Evolutionary conservation across 2,113 vertebrate genomes (phyloP).

Genomic region (Phalacrocorax brasilianus): DNA sequence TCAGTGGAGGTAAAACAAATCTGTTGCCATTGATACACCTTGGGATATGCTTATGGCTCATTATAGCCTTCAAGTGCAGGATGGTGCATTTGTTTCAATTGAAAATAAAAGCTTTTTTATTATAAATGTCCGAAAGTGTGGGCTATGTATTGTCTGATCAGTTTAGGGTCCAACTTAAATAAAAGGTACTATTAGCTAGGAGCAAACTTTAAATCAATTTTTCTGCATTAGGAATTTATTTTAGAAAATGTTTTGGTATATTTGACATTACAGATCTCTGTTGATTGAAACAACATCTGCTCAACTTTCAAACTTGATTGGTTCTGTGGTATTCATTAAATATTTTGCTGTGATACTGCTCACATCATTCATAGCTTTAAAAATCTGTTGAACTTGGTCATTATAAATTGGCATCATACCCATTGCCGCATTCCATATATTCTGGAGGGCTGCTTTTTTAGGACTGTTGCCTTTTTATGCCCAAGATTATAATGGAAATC

Average conservation of each 20-base stretch:
- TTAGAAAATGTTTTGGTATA: slow-evolving; percentile 62
- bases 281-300: slow-evolving; percentile 63
- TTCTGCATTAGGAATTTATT: slow-evolving; percentile 69
- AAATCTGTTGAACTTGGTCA: slow-evolving; percentile 52
- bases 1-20: slow-evolving; percentile 64
- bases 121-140: slow-evolving; percentile 75
- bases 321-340: slow-evolving; percentile 60
- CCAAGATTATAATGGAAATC: slow-evolving; percentile 44
- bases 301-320: slow-evolving; percentile 63
- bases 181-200: slow-evolving; percentile 64
- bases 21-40: slow-evolving; percentile 63
- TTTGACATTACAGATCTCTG: slow-evolving; percentile 47
- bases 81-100: slow-evolving; percentile 75
- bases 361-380: slow-evolving; percentile 61
- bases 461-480: slow-evolving; percentile 67
- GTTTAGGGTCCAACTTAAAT: slow-evolving; percentile 71
- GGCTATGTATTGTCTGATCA: slow-evolving; percentile 76
- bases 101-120: slow-evolving; percentile 79
- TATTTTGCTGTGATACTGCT: slow-evolving; percentile 65
- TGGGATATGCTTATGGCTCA: slow-evolving; percentile 65
- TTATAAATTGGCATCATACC: slow-evolving; percentile 37
- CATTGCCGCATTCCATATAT: slow-evolving; percentile 62
- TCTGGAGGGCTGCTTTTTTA: slow-evolving; percentile 69
- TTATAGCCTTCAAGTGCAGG: slow-evolving; percentile 67
- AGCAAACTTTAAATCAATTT: slow-evolving; percentile 55